phyloP scores from a whole-genome alignment of 2,797 vertebrate genomes.

The Setipinna tenuifilis region DNA sequence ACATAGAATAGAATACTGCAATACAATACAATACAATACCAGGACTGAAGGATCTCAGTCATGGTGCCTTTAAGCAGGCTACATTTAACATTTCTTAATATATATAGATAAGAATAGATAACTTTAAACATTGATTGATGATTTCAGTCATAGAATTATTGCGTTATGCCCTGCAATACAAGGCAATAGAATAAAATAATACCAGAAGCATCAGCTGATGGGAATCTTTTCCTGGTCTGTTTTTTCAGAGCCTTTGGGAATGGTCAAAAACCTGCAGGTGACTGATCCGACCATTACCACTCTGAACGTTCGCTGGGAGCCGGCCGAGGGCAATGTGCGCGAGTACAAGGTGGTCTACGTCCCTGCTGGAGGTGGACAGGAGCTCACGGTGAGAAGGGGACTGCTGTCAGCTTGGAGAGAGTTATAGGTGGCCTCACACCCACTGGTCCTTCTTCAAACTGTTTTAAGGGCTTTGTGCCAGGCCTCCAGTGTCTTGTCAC shows the following conservation, averaged over 20 bases:
- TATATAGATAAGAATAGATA: too few species aligned
- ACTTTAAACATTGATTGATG: too few species aligned
- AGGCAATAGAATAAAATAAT: too few species aligned
- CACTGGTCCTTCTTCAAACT: background rate
- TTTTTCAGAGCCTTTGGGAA: constrained; percentile 84
- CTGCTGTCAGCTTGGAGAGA: background rate
- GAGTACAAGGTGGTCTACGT: constrained; percentile 90
- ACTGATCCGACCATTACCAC: constrained; percentile 91
- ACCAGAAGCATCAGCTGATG: background rate
- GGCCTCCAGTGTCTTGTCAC: background rate
- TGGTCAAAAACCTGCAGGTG: constrained; percentile 87
- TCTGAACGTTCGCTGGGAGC: constrained; percentile 91
- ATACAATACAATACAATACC: too few species aligned
- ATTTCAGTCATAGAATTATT: too few species aligned
- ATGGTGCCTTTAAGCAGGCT: too few species aligned
- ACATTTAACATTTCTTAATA: too few species aligned
- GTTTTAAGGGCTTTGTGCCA: background rate
- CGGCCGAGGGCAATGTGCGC: constrained; percentile 88
- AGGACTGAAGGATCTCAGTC: too few species aligned
- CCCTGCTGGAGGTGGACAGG: constrained; percentile 77
- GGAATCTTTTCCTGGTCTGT: background rate
- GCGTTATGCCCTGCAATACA: too few species aligned
- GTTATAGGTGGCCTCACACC: background rate
- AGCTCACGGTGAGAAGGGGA: constrained; percentile 47
- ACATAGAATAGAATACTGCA: too few species aligned